Conservation (phyloP, 37 sponge, comb jelly and placozoan species). For the Tethya wilhelma region DNA sequence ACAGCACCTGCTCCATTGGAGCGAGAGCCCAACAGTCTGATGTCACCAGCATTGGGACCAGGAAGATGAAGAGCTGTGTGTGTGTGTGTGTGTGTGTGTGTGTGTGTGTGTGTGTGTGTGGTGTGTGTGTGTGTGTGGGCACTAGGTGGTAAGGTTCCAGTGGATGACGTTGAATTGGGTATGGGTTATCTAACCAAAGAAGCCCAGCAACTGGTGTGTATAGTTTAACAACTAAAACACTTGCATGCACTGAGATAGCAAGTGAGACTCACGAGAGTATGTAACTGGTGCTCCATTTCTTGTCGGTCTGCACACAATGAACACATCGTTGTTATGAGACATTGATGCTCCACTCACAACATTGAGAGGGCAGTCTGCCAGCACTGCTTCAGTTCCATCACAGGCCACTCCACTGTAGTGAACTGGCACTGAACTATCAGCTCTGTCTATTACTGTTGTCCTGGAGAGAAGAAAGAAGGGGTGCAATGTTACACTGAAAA, state of each 20-base stretch:
- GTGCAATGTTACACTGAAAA: background rate
- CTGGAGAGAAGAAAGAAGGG: too few species aligned
- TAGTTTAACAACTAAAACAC: too few species aligned
- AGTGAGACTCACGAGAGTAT: constrained; percentile 13
- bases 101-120: too few species aligned
- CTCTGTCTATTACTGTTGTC: background rate
- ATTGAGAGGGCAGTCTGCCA: constrained; percentile 10
- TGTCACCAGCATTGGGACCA: constrained; percentile 19
- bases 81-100: too few species aligned
- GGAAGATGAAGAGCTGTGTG: constrained; percentile 7
- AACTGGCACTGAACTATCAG: background rate
- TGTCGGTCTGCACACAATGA: constrained; percentile 41
- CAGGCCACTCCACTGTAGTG: constrained; percentile 5
- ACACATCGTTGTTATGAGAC: constrained; percentile 23
- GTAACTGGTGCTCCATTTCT: too few species aligned
- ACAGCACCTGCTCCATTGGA: constrained; percentile 42
- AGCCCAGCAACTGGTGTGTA: too few species aligned
- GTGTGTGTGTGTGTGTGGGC: too few species aligned
- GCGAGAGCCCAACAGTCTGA: constrained; percentile 28
- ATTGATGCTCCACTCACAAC: background rate
- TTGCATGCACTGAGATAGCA: too few species aligned
- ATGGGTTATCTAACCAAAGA: too few species aligned
- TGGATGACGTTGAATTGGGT: too few species aligned
- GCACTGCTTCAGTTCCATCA: constrained; percentile 3
- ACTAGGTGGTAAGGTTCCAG: too few species aligned